Base-by-base conservation (phyloP, 2,797 vertebrate genomes). In the Myiotriccus ornatus region DNA sequence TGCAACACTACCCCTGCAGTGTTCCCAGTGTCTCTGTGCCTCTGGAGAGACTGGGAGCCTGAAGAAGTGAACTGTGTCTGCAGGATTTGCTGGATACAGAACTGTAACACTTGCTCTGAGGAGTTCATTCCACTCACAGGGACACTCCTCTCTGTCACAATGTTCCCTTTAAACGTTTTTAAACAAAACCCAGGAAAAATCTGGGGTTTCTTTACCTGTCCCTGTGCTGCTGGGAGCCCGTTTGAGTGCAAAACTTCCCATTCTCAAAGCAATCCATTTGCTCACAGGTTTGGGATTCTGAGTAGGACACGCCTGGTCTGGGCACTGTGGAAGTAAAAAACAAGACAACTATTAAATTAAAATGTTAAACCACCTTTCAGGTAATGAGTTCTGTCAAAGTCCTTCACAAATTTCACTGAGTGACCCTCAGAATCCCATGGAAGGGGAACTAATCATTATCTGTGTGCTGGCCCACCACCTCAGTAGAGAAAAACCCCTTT, bases 211-310 rank as follows among this genome's bases (percentile, higher is more conserved):
- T 57, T 88, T 91, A 97, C 97, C 94, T 97, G 84, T 93, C 89
- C 87, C 86, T 95, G 97, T 73, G 98, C 97, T 96, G 96, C 95
- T 98, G 98, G 39, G 97, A 98, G 92, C 98, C 98, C 2, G 55
- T 46, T 0, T 98, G 95, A 93, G 98, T 97, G 67, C 98, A 98
- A 95, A 98, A 98, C 93, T 98, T 98, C 9, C 98, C 98, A 89
- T 98, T 98, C 47, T 98, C 91, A 87, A 98, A 98, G 68, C 94
- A 96, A 53, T 98, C 98, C 65, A 95, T 98, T 52, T 97, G 89
- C 64, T 97, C 97, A 55, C 97, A 98, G 90, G 94, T 97, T 19
- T 91, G 95, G 90, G 97, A 67, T 75, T 32, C 0, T 1, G 22
- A 56, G 85, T 25, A 79, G 75, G 84, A 76, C 88, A 84, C 69